Evolutionary conservation across 2,888 invertebrate species (phyloP), one percentile per base, ranked within the genome.

Genomic region (Lottia gigantea): DNA sequence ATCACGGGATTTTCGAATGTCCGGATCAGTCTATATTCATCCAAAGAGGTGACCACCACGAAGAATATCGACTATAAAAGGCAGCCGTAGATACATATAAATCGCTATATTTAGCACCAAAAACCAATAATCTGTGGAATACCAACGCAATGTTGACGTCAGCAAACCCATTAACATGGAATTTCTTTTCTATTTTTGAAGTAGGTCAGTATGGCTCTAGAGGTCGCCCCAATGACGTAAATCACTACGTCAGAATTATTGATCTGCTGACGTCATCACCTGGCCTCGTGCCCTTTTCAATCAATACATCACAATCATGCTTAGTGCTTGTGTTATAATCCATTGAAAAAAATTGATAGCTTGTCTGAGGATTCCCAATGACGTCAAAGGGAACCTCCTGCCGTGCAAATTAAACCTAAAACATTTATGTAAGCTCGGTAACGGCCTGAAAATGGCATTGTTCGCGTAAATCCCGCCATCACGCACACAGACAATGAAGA

Each of bases 281-380:
- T 68, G 67, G 67, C 67, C 67, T 62, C 62, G 62, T 68, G 67
- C 67, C 67, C 67, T 46, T 23, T 23, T 62, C 40, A 26, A 68
- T 68, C 67, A 68, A 62, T 68, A 26, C 62, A 23, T 23, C 40
- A 40, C 40, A 31, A 31, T 31, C 31, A 31, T 3, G 40, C 40
- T 40, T 40, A 40, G 7, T 40, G 11, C 40, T 40, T 40, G 40
- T 40, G 40, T 40, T 40, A 40, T 40, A 40, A 23, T 49, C 49
- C n/a, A 49, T 49, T 8, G 8, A 23, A 23, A 14, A 23, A 23
- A 23, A 55, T 55, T 23, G 55, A 55, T 55, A 14, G 19, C 19
- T 23, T 55, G 55, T 55, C 55, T 55, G 55, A 19, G 55, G 19
- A 55, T 12, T 23, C 55, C 55, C 23, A 23, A 55, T 55, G 55